Conservation (phyloP, 2,888 invertebrate genomes). For the Cryptosula pallasiana region DNA sequence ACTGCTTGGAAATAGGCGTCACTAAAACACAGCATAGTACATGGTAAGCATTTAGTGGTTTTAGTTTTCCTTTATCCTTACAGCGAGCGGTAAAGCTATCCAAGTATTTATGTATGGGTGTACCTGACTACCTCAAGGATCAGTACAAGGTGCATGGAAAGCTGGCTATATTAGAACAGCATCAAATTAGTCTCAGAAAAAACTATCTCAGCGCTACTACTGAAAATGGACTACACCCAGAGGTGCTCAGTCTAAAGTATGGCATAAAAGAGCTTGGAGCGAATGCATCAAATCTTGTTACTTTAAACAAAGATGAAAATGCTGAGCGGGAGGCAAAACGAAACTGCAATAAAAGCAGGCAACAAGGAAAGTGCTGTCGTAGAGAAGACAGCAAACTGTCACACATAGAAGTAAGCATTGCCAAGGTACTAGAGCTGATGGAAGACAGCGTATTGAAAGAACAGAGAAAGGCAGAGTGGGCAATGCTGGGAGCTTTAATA, state of each 20-base stretch:
- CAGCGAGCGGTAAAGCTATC: conserved; percentile 13
- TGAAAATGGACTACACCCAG: conserved; percentile 18
- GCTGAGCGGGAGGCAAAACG: neutral
- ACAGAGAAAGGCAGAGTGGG: conserved; percentile 21
- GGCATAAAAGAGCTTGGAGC: neutral
- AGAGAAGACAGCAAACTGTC: neutral
- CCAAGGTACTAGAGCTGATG: conserved; percentile 9
- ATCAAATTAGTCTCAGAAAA: neutral
- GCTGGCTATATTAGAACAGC: conserved; percentile 3
- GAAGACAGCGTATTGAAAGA: conserved; percentile 18
- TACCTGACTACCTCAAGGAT: conserved; percentile 14
- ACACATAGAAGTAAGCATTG: neutral
- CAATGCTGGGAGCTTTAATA: conserved; percentile 12
- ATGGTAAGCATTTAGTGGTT: too few relatives aligned
- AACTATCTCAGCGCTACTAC: neutral
- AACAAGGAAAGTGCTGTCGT: neutral
- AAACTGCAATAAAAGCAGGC: neutral
- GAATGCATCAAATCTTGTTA: neutral
- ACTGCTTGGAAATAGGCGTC: too few relatives aligned
- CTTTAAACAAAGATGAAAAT: neutral
- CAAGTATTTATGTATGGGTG: conserved; percentile 15
- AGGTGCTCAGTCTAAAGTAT: neutral
- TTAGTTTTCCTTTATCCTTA: neutral
- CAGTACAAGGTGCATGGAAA: neutral
- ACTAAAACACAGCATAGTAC: too few relatives aligned